Base-by-base conservation (phyloP, 2,797 vertebrate genomes). In the Neopelma chrysocephalum region DNA sequence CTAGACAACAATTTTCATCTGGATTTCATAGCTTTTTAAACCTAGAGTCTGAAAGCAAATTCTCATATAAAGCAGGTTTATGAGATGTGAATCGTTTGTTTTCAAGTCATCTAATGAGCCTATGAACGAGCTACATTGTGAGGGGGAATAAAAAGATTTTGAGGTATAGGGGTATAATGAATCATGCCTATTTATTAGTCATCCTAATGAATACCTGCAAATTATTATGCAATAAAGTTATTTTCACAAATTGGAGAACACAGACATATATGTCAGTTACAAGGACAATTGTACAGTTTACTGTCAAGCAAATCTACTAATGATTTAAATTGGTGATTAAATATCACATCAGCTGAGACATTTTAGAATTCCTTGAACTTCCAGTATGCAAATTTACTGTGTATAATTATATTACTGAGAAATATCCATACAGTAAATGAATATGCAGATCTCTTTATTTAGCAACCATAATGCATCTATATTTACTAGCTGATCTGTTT, bases 121-220 rank as follows among this genome's bases (percentile, higher is more conserved):
- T 43, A 66, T 29, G n/a, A 83, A 88, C 36, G 32, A 87, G 47
- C 56, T 88, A 65, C 15, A n/a, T 8, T 53, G 50, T 65, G 53
- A 93, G 90, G 48, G 36, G 22, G 82, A 90, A 86, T 51, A 65
- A 82, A 85, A 81, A 62, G 65, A 60, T 69, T 88, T 66, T 68
- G 16, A 92, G 88, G n/a, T 38, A 56, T 3, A 79, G n/a, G 79
- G 26, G 27, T 70, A 87, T 62, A 90, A 83, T 90, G 77, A 97
- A 76, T 96, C 93, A 93, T 45, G 72, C 62, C 62, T 89, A 51
- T 81, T 91, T 95, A 79, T 95, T 94, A 96, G 90, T 96, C 94
- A 96, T 66, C 77, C 92, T 81, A 90, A 84, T 77, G 70, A 96
- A 87, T 58, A 94, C 83, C 80, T 93, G 66, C 51, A 66, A 94